Base-by-base conservation (phyloP, 2,113 vertebrate genomes). In the Hippocampus zosterae region DNA sequence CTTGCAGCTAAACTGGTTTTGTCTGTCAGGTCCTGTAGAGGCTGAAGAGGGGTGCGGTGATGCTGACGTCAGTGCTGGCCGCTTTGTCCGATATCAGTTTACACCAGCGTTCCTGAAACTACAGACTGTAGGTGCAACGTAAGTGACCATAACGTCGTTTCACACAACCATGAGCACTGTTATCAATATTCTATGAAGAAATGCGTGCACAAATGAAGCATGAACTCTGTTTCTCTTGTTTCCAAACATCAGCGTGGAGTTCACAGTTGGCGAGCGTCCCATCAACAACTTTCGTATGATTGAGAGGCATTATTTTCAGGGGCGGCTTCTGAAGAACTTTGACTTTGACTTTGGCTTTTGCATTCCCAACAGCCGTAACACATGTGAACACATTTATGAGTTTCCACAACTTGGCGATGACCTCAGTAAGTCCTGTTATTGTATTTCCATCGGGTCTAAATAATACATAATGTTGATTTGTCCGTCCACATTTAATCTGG, bases 321-420 rank as follows among this genome's bases (percentile, higher is more conserved):
- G 98, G 55, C 94, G 91, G 25, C 92, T 99, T 53, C 94, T 99
- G 81, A 99, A 99, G 90, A 99, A 94, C 87, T 99, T 99, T 55
- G 96, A 99, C 87, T 99, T 99, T 71, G 97, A 98, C 88, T 99
- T 99, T 21, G 97, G 97, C 44, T 99, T 99, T 89, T 99, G 97
- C 88, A 99, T 99, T 68, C 97, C 97, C 25, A 96, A 95, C 87
- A 98, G 97, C 88, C 92, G 96, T 75, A 99, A 99, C 90, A 98
- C 96, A 0, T 98, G 96, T 50, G 97, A 99, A 86, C 97, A 99
- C 80, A 98, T 99, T 82, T 99, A 99, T 27, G 97, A 99, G 85
- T 99, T 99, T 78, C 97, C 97, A 18, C 95, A 96, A 87, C 94
- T 99, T 79, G 96, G 96, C 40, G 96, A 99, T 63, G 94, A 97